phyloP scores from a whole-genome alignment of 2,113 vertebrate species.

The Picathartes gymnocephalus region DNA sequence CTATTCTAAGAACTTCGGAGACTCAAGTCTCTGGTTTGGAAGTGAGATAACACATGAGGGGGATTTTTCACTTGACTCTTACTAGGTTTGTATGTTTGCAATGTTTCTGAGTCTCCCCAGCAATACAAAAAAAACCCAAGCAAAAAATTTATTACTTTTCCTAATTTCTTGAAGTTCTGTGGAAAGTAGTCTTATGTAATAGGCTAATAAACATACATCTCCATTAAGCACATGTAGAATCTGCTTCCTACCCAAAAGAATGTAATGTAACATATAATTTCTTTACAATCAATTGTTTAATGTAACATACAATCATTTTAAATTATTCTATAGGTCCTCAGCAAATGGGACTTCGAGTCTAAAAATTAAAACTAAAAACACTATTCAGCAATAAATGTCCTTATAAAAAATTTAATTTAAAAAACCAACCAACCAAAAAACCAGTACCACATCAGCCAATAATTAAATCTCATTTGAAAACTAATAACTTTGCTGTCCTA shows the following conservation, averaged over 20 bases:
- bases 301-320: not conserved
- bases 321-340: not conserved
- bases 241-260: not conserved
- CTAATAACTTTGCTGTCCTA: not conserved
- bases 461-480: not conserved
- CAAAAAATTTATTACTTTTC: not conserved
- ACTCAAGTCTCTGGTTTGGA: not conserved
- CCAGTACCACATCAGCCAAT: not conserved
- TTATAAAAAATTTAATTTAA: not conserved
- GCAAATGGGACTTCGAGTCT: not conserved
- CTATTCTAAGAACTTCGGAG: not conserved
- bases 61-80: not conserved
- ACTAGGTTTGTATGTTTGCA: not conserved
- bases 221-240: not conserved
- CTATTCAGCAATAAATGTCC: not conserved
- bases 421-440: not conserved
- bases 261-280: not conserved
- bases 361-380: not conserved
- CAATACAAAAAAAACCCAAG: not conserved
- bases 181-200: not conserved
- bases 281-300: not conserved
- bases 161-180: not conserved
- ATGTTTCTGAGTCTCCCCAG: not conserved
- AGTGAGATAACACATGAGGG: not conserved
- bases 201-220: not conserved